These are phyloP conservation scores for Campoplex nolae DNA, from an alignment of 2,888 invertebrate genomes.

Conservation along the genomic window DNA sequence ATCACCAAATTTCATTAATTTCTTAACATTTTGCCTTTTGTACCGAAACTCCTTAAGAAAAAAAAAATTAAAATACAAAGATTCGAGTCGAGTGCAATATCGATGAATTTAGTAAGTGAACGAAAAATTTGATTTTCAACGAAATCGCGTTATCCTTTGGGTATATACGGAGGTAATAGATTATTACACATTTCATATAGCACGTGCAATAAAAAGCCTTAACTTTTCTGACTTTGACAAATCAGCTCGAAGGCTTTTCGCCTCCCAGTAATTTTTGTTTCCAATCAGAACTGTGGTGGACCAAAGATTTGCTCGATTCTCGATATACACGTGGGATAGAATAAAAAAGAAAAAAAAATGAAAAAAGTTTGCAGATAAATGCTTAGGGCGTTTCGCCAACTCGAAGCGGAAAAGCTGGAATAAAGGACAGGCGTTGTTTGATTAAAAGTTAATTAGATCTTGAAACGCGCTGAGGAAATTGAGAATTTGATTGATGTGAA, in stretches of 20 bases:
- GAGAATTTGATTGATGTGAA: neutral
- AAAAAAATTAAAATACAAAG: neutral
- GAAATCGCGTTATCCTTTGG: neutral
- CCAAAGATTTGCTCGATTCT: constrained; percentile 8
- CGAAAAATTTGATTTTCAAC: neutral
- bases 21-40: no score
- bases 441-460: constrained; percentile 48
- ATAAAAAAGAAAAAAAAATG: neutral
- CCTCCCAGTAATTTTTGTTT: constrained; percentile 10
- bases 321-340: constrained; percentile 4
- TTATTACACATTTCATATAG: constrained; percentile 6
- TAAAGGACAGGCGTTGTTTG: constrained; percentile 2
- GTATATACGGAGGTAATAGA: neutral
- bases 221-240: constrained; percentile 17
- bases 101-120: neutral
- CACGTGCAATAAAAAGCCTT: neutral
- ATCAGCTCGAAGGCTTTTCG: constrained; percentile 9
- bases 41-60: no score
- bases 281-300: constrained; percentile 1
- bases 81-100: neutral
- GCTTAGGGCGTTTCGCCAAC: constrained; percentile 9
- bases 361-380: neutral
- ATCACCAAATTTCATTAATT: no score
- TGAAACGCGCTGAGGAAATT: neutral
- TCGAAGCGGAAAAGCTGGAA: neutral